phyloP scores from a whole-genome alignment of 2,888 invertebrate species.

The Mechanitis messenoides region DNA sequence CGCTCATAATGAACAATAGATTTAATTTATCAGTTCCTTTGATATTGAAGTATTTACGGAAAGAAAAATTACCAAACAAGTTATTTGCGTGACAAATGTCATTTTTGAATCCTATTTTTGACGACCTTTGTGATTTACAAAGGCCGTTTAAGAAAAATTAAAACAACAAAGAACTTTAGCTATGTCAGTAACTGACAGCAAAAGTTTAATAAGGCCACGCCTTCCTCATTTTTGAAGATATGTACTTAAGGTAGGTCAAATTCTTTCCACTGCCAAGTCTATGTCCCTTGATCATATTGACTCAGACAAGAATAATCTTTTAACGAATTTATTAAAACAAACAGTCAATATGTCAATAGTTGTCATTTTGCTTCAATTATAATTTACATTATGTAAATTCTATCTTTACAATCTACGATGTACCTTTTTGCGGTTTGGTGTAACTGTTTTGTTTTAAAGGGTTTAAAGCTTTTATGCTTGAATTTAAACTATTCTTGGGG shows the following conservation, averaged over 20 bases:
- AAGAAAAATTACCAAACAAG: not conserved
- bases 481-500: too few relatives aligned
- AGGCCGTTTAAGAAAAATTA: too few relatives aligned
- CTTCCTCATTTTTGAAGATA: conserved; percentile 31
- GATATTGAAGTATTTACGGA: not conserved
- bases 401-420: conserved; percentile 19
- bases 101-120: not conserved
- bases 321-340: too few relatives aligned
- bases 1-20: too few relatives aligned
- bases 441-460: too few relatives aligned
- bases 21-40: too few relatives aligned
- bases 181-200: not conserved
- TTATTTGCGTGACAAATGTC: not conserved
- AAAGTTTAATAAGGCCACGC: conserved; percentile 12
- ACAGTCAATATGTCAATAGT: too few relatives aligned
- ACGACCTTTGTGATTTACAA: too few relatives aligned
- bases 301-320: not conserved
- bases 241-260: conserved; percentile 50
- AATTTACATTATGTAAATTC: conserved; percentile 27
- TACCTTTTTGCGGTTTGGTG: not conserved
- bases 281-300: conserved; percentile 14
- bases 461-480: too few relatives aligned
- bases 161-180: too few relatives aligned
- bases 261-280: conserved; percentile 44
- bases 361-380: too few relatives aligned